These are phyloP conservation scores for Melitaea cinxia DNA, from an alignment of 1,140 invertebrate genomes.

Conservation along the genomic window DNA sequence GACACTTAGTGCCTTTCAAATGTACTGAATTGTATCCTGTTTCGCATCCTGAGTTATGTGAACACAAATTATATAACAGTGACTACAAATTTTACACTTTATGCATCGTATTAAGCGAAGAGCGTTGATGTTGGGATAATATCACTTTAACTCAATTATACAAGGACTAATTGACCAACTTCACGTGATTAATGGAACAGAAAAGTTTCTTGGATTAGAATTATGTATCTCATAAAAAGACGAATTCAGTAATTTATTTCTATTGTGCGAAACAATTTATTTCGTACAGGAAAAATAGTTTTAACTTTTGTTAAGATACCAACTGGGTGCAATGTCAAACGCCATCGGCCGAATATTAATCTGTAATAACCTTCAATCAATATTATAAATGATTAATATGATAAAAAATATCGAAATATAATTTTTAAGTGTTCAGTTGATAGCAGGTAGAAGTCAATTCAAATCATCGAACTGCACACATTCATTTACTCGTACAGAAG, in stretches of 20 bases:
- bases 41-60: constrained; percentile 13
- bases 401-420: constrained; percentile 38
- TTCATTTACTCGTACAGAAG: constrained; percentile 74
- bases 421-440: constrained; percentile 51
- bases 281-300: neutral
- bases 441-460: constrained; percentile 49
- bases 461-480: constrained; percentile 63
- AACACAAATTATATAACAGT: constrained; percentile 23
- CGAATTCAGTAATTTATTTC: neutral
- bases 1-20: constrained; percentile 67
- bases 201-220: neutral
- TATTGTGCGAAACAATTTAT: neutral
- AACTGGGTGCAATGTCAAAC: constrained; percentile 24
- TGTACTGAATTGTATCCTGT: constrained; percentile 50
- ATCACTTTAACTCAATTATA: no score
- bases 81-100: constrained; percentile 13
- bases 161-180: no score
- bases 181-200: no score
- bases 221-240: neutral
- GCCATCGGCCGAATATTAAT: constrained; percentile 30
- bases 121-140: no score
- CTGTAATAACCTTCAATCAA: constrained; percentile 27
- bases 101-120: neutral
- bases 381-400: constrained; percentile 43
- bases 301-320: constrained; percentile 15